A percentile compares a stretch with the other conserved stretches of the same genome.
These are phyloP conservation scores for Sabellastarte sp. DNA, from an alignment of 2,888 invertebrate species.

Conservation along the genomic window DNA sequence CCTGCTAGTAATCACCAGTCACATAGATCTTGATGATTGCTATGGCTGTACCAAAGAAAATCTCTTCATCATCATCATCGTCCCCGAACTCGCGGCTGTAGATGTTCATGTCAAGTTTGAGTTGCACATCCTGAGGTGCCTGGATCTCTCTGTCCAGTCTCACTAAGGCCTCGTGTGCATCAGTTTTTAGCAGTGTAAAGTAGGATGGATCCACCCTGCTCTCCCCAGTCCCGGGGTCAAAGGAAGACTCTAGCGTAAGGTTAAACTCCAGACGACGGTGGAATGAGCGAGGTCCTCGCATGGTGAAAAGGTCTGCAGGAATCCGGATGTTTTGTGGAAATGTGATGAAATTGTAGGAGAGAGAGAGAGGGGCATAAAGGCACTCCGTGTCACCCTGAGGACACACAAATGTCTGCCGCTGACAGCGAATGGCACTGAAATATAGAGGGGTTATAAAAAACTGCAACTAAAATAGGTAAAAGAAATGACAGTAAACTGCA, in stretches of 20 bases:
- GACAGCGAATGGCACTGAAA: constrained; percentile 67
- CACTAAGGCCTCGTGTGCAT: constrained; percentile 67
- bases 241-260: constrained; percentile 66
- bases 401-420: constrained; percentile 72
- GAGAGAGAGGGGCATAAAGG: constrained; percentile 76
- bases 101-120: constrained; percentile 80
- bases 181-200: constrained; percentile 55
- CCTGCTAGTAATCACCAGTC: background rate
- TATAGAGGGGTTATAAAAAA: constrained; percentile 2
- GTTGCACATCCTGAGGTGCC: constrained; percentile 88
- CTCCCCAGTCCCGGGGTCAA: constrained; percentile 63
- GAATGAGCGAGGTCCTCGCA: constrained; percentile 77
- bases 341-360: constrained; percentile 90
- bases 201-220: constrained; percentile 48
- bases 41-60: constrained; percentile 78
- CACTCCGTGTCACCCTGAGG: constrained; percentile 74
- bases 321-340: constrained; percentile 70
- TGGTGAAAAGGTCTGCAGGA: constrained; percentile 76
- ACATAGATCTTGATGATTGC: constrained; percentile 70
- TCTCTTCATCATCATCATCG: constrained; percentile 71
- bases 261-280: constrained; percentile 71
- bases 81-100: constrained; percentile 58
- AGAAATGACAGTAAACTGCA: no score
- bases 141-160: constrained; percentile 72
- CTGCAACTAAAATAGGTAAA: no score